Conservation (phyloP, 2,797 vertebrate species). For the Nannoperca obscura region DNA sequence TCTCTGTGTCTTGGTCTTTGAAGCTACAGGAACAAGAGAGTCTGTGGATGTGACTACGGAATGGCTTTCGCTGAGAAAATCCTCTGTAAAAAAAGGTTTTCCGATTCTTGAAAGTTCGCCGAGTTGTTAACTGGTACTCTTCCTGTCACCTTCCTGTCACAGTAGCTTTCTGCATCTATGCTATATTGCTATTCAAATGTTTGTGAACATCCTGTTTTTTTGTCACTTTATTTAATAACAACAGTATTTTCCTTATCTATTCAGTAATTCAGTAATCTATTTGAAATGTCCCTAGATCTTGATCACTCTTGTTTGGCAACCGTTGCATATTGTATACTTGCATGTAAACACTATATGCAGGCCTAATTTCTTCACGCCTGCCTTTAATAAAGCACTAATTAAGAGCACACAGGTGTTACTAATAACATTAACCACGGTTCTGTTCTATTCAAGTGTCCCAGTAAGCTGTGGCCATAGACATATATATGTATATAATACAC, state of each 20-base stretch:
- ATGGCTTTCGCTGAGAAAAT: slow-evolving; percentile 38
- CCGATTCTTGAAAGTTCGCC: no score
- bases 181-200: not conserved
- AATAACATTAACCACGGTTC: no score
- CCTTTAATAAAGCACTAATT: not conserved
- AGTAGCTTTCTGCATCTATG: not conserved
- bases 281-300: not conserved
- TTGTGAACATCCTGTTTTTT: not conserved
- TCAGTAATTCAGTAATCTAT: no score
- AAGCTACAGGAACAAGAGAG: slow-evolving; percentile 65
- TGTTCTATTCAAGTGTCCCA: no score
- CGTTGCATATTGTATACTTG: not conserved
- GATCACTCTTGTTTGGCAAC: not conserved
- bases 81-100: no score
- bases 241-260: no score
- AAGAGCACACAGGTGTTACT: no score
- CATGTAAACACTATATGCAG: not conserved
- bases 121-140: slow-evolving; percentile 21
- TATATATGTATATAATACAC: no score
- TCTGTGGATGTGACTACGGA: slow-evolving; percentile 45
- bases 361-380: not conserved
- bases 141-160: slow-evolving; percentile 18
- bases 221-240: no score
- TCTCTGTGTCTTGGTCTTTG: slow-evolving; percentile 64
- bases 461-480: no score